Evolutionary conservation across 2,113 vertebrate genomes (phyloP).

Genomic region (human (Homo sapiens)): DNA sequence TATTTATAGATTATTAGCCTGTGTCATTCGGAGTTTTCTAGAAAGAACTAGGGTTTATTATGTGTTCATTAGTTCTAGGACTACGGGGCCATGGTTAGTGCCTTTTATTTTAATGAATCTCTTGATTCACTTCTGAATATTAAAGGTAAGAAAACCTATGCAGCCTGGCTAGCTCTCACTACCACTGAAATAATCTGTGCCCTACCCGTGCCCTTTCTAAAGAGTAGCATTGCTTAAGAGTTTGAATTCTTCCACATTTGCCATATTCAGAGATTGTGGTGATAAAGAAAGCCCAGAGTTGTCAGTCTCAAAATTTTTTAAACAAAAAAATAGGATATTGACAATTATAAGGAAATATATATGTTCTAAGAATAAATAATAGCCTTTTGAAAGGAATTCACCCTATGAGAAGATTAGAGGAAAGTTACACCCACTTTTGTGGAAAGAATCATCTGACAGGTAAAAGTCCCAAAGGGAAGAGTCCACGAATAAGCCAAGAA

Average conservation of each 20-base stretch:
- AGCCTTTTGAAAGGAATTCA: background rate
- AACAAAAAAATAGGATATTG: background rate
- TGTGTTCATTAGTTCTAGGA: conserved; percentile 37
- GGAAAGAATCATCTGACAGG: background rate
- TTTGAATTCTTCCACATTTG: background rate
- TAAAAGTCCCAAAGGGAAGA: conserved; percentile 17
- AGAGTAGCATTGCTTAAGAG: background rate
- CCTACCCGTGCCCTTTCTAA: background rate
- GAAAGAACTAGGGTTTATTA: conserved; percentile 53
- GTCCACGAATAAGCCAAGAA: background rate
- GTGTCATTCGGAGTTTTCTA: conserved; percentile 18
- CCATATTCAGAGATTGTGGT: background rate
- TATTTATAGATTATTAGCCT: conserved; percentile 35
- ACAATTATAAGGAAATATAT: background rate
- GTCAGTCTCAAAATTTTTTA: background rate
- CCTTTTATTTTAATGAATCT: conserved; percentile 47
- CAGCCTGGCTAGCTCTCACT: background rate
- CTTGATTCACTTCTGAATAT: background rate
- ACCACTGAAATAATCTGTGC: background rate
- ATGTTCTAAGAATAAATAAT: background rate
- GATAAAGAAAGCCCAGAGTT: background rate
- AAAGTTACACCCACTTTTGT: background rate
- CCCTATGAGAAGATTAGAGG: background rate
- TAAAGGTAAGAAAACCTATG: background rate
- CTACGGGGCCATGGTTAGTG: conserved; percentile 30